Conservation (phyloP, 2,888 invertebrate genomes). For the Agonopterix subpropinquella region DNA sequence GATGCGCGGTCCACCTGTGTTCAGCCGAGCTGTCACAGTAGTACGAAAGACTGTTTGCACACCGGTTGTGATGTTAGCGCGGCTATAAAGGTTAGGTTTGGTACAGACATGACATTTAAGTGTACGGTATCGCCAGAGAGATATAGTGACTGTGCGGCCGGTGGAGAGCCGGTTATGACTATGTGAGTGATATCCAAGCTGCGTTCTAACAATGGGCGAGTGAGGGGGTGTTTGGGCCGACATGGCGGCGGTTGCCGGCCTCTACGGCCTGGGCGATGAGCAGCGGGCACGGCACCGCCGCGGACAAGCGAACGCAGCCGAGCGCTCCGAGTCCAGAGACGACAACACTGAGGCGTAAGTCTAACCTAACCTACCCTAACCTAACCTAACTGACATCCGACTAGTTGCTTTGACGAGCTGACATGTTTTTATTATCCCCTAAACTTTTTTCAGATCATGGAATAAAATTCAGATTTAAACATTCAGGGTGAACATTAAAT, state of each 20-base stretch:
- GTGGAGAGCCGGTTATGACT: constrained; percentile 15
- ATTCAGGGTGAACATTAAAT: too few species aligned
- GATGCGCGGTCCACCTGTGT: constrained; percentile 16
- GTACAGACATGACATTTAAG: constrained; percentile 5
- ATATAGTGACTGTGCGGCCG: constrained; percentile 22
- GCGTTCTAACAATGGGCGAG: constrained; percentile 25
- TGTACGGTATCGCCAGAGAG: constrained; percentile 3
- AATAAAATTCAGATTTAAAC: too few species aligned
- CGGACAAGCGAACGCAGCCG: constrained; percentile 60
- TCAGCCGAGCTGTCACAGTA: constrained; percentile 10
- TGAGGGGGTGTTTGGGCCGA: constrained; percentile 27
- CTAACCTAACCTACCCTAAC: constrained; percentile 8
- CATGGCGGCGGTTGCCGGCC: constrained; percentile 88
- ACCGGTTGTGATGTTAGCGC: constrained; percentile 11
- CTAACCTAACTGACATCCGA: too few species aligned
- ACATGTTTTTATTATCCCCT: too few species aligned
- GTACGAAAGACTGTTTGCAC: constrained; percentile 8
- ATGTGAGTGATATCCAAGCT: constrained; percentile 22
- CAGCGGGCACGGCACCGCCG: constrained; percentile 72
- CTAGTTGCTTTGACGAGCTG: too few species aligned
- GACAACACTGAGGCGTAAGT: constrained; percentile 78
- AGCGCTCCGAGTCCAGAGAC: constrained; percentile 78
- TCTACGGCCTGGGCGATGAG: constrained; percentile 87
- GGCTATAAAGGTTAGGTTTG: constrained; percentile 4
- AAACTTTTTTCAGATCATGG: too few species aligned